Evolutionary conservation across 2,888 invertebrate species (phyloP).

Genomic region (Criorhina ranunculi): DNA sequence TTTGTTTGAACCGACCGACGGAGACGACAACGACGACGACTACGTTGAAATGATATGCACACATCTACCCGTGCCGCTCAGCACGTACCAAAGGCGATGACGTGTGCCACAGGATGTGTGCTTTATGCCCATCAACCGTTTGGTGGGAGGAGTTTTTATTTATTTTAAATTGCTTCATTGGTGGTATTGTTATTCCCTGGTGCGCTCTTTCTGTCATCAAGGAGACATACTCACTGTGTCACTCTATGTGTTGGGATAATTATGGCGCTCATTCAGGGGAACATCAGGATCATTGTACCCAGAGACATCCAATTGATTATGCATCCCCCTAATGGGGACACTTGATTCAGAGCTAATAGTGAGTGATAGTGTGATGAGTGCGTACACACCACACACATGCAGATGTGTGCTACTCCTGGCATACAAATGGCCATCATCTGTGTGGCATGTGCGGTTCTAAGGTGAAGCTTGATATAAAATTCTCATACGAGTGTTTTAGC

Average conservation of each 20-base stretch:
- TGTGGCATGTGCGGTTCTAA: neutral
- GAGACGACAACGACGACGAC: no score
- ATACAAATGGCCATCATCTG: conserved; percentile 43
- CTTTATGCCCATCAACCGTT: no score
- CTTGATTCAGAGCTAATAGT: conserved; percentile 50
- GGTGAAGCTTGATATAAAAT: conserved; percentile 15
- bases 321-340: conserved; percentile 53
- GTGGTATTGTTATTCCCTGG: conserved; percentile 44
- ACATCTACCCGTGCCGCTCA: neutral
- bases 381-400: conserved; percentile 5
- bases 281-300: neutral
- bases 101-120: conserved; percentile 27
- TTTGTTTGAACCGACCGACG: conserved; percentile 41
- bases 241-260: conserved; percentile 5
- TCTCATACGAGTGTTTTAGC: conserved; percentile 12
- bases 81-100: conserved; percentile 12
- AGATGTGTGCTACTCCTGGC: conserved; percentile 23
- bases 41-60: conserved; percentile 13
- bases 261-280: conserved; percentile 24
- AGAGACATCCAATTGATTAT: conserved; percentile 46
- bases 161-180: conserved; percentile 58
- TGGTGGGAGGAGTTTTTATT: conserved; percentile 4
- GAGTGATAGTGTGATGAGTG: conserved; percentile 26
- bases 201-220: neutral
- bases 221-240: neutral